Percentiles rank a stretch among this genome's conserved stretches.
These are phyloP conservation scores for Plutomurus gul DNA, from an alignment of 1,140 invertebrate genomes.

Conservation along the genomic window DNA sequence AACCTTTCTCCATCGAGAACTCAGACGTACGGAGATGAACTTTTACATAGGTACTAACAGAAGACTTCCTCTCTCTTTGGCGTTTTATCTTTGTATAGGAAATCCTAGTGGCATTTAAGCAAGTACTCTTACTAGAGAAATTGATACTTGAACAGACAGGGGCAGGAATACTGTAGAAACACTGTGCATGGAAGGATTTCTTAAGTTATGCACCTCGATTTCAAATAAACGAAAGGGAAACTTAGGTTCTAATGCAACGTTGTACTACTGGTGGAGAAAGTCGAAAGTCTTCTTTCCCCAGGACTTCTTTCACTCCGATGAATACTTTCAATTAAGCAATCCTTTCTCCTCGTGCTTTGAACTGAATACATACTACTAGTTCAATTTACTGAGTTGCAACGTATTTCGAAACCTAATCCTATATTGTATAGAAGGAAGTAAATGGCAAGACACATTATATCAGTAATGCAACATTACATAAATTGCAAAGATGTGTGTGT, in stretches of 20 bases:
- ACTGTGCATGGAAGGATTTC: not conserved
- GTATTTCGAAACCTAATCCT: too few species aligned
- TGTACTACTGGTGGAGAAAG: slow-evolving; percentile 12
- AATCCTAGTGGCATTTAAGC: too few species aligned
- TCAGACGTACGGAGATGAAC: too few species aligned
- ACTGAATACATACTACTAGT: too few species aligned
- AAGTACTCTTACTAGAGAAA: too few species aligned
- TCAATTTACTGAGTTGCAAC: too few species aligned
- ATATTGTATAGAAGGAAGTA: not conserved
- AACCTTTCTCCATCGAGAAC: too few species aligned
- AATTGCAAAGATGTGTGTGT: not conserved
- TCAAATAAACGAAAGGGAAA: not conserved
- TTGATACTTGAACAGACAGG: not conserved
- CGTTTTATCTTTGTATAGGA: too few species aligned
- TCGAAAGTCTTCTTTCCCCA: not conserved
- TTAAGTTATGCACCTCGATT: not conserved
- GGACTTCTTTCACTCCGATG: not conserved
- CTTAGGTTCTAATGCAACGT: not conserved
- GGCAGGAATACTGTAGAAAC: not conserved
- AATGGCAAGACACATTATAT: not conserved
- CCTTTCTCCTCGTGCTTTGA: not conserved
- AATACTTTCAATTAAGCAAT: slow-evolving; percentile 14
- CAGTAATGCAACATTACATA: not conserved
- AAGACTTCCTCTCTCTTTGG: too few species aligned
- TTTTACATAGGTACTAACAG: too few species aligned